Percentiles rank a stretch among this genome's conserved stretches.
Conservation (phyloP, 2,113 vertebrate genomes). For the Elephantulus edwardii region DNA sequence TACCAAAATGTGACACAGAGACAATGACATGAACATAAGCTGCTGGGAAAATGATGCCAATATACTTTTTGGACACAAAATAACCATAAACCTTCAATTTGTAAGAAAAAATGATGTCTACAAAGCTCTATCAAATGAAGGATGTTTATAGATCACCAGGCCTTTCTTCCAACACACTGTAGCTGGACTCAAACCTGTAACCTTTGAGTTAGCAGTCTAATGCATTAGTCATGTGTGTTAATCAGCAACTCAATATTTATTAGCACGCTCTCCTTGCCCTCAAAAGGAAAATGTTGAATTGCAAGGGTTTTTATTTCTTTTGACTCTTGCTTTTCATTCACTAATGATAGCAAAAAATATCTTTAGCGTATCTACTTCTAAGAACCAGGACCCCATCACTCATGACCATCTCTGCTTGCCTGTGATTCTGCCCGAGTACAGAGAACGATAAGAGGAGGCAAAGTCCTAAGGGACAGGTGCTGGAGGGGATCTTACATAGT, state of each 20-base stretch:
- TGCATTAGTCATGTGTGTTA: neutral
- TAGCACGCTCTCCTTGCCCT: neutral
- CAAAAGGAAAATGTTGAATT: constrained; percentile 2
- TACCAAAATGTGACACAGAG: no score
- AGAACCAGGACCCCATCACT: neutral
- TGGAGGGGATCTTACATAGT: neutral
- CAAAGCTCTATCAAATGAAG: no score
- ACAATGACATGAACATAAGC: no score
- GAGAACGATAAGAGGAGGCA: neutral
- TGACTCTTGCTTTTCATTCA: neutral
- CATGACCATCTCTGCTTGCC: neutral
- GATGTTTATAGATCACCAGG: neutral
- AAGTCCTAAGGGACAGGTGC: neutral
- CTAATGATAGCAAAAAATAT: neutral
- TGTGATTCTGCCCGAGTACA: neutral
- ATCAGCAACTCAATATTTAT: neutral
- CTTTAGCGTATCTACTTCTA: neutral
- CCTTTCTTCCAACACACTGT: neutral
- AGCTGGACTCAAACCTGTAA: no score
- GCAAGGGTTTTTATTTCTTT: neutral
- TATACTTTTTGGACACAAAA: no score
- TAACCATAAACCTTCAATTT: no score
- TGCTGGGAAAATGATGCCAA: no score
- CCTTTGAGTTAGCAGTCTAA: neutral
- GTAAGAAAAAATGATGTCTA: no score